phyloP scores from a whole-genome alignment of 2,797 vertebrate genomes.

The Tangara arthus region DNA sequence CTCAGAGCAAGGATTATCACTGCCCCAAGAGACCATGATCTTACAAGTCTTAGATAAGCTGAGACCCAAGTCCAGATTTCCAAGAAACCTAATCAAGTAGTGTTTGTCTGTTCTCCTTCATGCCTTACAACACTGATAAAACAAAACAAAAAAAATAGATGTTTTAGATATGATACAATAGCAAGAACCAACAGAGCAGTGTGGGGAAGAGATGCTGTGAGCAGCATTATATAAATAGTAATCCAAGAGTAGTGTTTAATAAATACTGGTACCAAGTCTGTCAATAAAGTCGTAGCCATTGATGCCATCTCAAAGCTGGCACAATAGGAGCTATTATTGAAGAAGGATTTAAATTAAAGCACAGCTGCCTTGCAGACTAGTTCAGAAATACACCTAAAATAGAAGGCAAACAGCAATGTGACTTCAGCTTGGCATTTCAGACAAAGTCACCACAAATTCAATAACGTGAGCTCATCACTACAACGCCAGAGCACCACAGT shows the following conservation, averaged over 20 bases:
- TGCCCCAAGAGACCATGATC: neutral
- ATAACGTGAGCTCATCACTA: neutral
- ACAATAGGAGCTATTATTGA: neutral
- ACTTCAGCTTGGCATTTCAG: neutral
- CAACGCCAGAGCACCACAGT: neutral
- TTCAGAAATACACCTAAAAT: neutral
- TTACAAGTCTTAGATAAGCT: neutral
- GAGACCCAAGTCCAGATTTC: neutral
- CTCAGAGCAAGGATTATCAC: neutral
- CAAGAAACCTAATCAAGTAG: slow-evolving; percentile 28
- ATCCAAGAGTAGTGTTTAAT: neutral
- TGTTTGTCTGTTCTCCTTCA: neutral
- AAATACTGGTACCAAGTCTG: neutral
- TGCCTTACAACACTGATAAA: neutral
- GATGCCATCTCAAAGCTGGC: neutral
- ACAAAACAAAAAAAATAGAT: neutral
- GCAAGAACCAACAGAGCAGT: neutral
- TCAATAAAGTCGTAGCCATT: neutral
- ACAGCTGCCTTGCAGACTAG: neutral
- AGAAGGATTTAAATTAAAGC: neutral
- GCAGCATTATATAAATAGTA: neutral
- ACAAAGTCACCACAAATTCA: neutral
- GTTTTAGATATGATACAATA: neutral
- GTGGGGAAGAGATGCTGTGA: neutral
- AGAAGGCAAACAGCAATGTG: neutral